These are phyloP conservation scores for Dolichallabes microphthalmus DNA, from an alignment of 2,113 vertebrate genomes.

Conservation along the genomic window DNA sequence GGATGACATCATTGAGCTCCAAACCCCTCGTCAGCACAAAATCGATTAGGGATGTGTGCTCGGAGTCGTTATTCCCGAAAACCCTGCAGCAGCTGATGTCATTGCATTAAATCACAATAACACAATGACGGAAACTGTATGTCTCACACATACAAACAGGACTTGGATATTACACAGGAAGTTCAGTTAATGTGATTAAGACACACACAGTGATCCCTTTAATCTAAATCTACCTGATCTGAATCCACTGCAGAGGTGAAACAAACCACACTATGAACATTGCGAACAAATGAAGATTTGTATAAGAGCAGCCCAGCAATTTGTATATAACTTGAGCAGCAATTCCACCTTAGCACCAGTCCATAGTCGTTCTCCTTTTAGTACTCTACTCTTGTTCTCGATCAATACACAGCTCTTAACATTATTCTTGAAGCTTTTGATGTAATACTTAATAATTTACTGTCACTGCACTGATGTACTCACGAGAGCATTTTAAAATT, in stretches of 20 bases:
- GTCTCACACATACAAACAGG: background rate
- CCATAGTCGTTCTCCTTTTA: background rate
- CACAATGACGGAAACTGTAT: background rate
- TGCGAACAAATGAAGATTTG: background rate
- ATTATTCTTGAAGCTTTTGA: background rate
- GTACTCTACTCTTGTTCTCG: background rate
- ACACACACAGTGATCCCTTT: background rate
- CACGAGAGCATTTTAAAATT: background rate
- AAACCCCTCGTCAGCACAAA: slow-evolving; percentile 26
- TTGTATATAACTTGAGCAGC: background rate
- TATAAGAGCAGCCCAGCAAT: background rate
- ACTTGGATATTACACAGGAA: background rate
- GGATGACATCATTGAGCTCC: slow-evolving; percentile 38
- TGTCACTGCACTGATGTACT: background rate
- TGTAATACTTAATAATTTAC: background rate
- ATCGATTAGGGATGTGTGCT: slow-evolving; percentile 25
- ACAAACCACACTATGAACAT: background rate
- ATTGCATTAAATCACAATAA: background rate
- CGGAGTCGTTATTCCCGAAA: slow-evolving; percentile 15
- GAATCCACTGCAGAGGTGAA: background rate
- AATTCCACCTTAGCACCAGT: background rate
- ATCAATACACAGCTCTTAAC: background rate
- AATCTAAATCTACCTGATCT: background rate
- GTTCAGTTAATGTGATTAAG: background rate
- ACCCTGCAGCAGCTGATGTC: slow-evolving; percentile 9